These are phyloP conservation scores for Mormyrops attenuatus DNA, from an alignment of 2,797 vertebrate species.

Conservation along the genomic window DNA sequence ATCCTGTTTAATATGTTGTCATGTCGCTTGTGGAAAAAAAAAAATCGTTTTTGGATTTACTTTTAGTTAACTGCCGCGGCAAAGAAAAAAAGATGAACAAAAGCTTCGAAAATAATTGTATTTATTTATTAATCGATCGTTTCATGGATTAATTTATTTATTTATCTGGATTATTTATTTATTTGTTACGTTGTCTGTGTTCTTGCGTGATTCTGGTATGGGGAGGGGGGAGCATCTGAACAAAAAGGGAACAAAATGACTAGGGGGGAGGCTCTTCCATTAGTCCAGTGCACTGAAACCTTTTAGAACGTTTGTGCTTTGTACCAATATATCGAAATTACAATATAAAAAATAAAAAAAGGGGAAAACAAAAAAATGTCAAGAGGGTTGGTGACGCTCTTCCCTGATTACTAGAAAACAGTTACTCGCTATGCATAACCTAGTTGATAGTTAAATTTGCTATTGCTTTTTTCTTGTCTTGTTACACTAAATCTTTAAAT, in stretches of 20 bases:
- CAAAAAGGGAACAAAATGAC: slow-evolving; percentile 96
- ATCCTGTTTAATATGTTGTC: slow-evolving; percentile 99
- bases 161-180: slow-evolving; percentile 52
- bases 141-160: slow-evolving; percentile 60
- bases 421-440: slow-evolving; percentile 99
- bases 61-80: slow-evolving; percentile 89
- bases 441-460: slow-evolving; percentile 99
- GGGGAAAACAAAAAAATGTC: slow-evolving; percentile 67
- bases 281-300: slow-evolving; percentile 98
- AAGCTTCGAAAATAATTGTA: slow-evolving; percentile 69
- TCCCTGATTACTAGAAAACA: slow-evolving; percentile 99
- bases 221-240: slow-evolving; percentile 91
- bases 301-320: slow-evolving; percentile 99
- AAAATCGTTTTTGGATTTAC: slow-evolving; percentile 67
- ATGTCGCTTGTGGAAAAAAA: slow-evolving; percentile 93
- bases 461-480: slow-evolving; percentile 99
- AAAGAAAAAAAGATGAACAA: slow-evolving; percentile 87
- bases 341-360: slow-evolving; percentile 77
- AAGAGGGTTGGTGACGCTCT: slow-evolving; percentile 90
- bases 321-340: slow-evolving; percentile 99
- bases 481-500: slow-evolving; percentile 99
- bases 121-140: slow-evolving; percentile 49
- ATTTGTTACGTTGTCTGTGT: slow-evolving; percentile 87
- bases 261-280: slow-evolving; percentile 91
- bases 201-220: slow-evolving; percentile 80